These are phyloP conservation scores for Ascidia mentula DNA, from an alignment of 23 tunicate species.

Conservation along the genomic window DNA sequence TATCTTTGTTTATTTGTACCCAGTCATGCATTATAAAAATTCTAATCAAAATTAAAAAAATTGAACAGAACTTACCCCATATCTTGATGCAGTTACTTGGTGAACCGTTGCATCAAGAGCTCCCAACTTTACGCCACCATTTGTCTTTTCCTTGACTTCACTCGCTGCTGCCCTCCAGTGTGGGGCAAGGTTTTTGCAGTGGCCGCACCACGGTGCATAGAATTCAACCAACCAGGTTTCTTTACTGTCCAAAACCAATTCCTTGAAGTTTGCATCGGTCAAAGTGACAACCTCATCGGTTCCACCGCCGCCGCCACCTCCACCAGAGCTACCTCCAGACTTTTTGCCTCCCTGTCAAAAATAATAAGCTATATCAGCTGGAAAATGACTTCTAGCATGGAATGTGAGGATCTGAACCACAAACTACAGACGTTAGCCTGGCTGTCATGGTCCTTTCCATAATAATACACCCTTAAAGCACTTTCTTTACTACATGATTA, in stretches of 20 bases:
- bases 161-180: constrained; percentile 94
- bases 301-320: constrained; percentile 42
- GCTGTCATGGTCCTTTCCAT: too few relatives aligned
- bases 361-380: too few relatives aligned
- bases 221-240: constrained; percentile 99
- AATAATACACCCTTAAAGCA: too few relatives aligned
- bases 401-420: too few relatives aligned
- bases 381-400: too few relatives aligned
- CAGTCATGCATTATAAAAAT: too few relatives aligned
- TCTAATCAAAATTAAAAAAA: not conserved
- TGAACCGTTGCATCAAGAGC: constrained; percentile 93
- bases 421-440: too few relatives aligned
- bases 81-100: constrained; percentile 66
- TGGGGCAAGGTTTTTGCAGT: constrained; percentile 96
- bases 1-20: too few relatives aligned
- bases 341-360: not conserved
- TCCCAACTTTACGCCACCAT: constrained; percentile 82
- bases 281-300: constrained; percentile 76
- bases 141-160: constrained; percentile 68
- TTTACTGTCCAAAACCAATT: constrained; percentile 76
- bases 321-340: not conserved
- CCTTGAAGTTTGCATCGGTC: constrained; percentile 91
- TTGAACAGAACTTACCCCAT: constrained; percentile 57
- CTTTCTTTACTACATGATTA: too few relatives aligned
- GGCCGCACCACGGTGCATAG: constrained; percentile 99